Conservation (phyloP, 2,797 vertebrate genomes). For the Borostomias antarcticus region DNA sequence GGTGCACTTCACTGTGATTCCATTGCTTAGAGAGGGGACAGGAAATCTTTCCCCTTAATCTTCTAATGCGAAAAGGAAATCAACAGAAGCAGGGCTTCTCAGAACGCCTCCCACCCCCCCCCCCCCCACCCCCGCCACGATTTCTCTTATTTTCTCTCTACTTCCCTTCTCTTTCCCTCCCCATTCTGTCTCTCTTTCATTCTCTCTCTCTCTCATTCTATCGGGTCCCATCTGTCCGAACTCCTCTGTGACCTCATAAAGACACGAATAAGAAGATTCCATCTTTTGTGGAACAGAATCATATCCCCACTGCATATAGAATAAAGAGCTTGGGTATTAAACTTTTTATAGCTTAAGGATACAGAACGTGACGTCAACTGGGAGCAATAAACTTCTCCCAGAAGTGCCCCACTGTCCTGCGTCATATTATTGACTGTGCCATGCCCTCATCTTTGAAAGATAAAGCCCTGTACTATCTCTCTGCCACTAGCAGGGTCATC, state of each 20-base stretch:
- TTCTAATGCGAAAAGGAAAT: constrained; percentile 39
- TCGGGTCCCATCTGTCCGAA: constrained; percentile 64
- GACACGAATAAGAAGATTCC: constrained; percentile 74
- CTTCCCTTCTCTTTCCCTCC: constrained; percentile 13
- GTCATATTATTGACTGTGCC: constrained; percentile 39
- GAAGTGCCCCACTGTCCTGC: constrained; percentile 49
- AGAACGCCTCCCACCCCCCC: constrained; percentile 19
- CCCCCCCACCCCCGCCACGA: constrained; percentile 9
- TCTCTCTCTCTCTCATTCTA: constrained; percentile 40
- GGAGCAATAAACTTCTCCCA: constrained; percentile 46
- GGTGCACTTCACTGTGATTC: constrained; percentile 36
- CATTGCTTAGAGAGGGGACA: constrained; percentile 40
- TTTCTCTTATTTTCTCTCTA: not conserved
- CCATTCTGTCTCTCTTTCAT: constrained; percentile 5
- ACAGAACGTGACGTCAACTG: constrained; percentile 43
- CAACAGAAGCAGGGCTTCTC: constrained; percentile 23
- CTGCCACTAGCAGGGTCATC: constrained; percentile 39
- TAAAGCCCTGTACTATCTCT: constrained; percentile 44
- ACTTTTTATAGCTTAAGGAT: constrained; percentile 56
- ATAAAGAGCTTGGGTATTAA: constrained; percentile 77
- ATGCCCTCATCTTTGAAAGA: constrained; percentile 39
- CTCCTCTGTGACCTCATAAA: constrained; percentile 70
- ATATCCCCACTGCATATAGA: constrained; percentile 59
- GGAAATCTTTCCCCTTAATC: constrained; percentile 41
- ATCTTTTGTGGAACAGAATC: constrained; percentile 62